Conservation (phyloP, 2,888 invertebrate genomes). For the Baccha elongata region DNA sequence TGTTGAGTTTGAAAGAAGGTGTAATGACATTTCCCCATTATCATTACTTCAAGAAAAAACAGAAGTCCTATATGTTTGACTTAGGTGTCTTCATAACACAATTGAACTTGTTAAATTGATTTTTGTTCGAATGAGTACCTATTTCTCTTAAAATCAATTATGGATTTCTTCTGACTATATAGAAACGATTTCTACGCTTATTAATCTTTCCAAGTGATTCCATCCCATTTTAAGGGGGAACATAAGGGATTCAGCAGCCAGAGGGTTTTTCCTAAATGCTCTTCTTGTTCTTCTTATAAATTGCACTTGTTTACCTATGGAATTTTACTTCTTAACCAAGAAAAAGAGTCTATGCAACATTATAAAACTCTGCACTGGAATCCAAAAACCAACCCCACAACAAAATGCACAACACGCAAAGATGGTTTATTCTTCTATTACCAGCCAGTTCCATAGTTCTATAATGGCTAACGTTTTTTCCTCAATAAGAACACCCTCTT, state of each 20-base stretch:
- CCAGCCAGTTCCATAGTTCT: conserved; percentile 2
- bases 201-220: not conserved
- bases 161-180: too few relatives aligned
- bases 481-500: conserved; percentile 51
- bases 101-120: too few relatives aligned
- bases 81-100: too few relatives aligned
- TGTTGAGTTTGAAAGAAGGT: too few relatives aligned
- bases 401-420: conserved; percentile 21
- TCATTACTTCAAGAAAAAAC: too few relatives aligned
- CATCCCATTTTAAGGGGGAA: not conserved
- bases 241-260: not conserved
- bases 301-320: conserved; percentile 24
- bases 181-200: not conserved
- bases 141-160: too few relatives aligned
- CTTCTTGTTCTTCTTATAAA: not conserved
- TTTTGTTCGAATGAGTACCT: too few relatives aligned
- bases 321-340: conserved; percentile 7
- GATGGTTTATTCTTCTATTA: not conserved
- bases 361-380: not conserved
- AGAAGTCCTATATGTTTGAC: too few relatives aligned
- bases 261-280: not conserved
- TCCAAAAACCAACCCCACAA: conserved; percentile 1
- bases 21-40: too few relatives aligned
- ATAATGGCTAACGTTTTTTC: conserved; percentile 21
- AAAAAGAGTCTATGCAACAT: not conserved